Conservation (phyloP, 2,113 vertebrate species). For the Trichechus manatus region DNA sequence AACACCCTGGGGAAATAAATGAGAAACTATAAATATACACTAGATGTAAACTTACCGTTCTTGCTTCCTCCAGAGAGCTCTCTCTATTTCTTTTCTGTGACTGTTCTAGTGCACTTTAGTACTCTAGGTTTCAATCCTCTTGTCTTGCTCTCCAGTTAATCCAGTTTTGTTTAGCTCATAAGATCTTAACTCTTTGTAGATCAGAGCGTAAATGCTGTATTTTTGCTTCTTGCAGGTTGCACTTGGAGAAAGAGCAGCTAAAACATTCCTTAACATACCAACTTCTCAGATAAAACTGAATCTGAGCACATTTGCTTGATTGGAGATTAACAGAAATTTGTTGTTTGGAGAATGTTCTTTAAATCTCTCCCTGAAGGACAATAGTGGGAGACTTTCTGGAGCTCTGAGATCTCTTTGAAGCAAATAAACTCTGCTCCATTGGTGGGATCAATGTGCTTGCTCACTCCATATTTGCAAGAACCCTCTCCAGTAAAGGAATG, state of each 20-base stretch:
- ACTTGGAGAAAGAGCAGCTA: background rate
- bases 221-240: background rate
- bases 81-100: constrained; percentile 37
- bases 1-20: constrained; percentile 31
- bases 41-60: constrained; percentile 74
- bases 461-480: background rate
- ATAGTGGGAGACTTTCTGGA: background rate
- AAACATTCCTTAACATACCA: background rate
- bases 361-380: background rate
- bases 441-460: background rate
- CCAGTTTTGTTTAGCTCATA: constrained; percentile 57
- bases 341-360: background rate
- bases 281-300: constrained; percentile 56
- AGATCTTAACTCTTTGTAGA: constrained; percentile 76
- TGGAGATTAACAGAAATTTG: constrained; percentile 47
- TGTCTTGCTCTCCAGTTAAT: constrained; percentile 61
- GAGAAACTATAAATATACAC: background rate
- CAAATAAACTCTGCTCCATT: background rate
- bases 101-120: background rate
- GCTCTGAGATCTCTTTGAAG: constrained; percentile 18
- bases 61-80: constrained; percentile 19
- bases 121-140: constrained; percentile 48
- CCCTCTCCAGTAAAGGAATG: background rate
- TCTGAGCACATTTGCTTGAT: background rate
- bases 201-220: constrained; percentile 12